These are phyloP conservation scores for Nettapus auritus DNA, from an alignment of 2,113 vertebrate species.

Conservation along the genomic window DNA sequence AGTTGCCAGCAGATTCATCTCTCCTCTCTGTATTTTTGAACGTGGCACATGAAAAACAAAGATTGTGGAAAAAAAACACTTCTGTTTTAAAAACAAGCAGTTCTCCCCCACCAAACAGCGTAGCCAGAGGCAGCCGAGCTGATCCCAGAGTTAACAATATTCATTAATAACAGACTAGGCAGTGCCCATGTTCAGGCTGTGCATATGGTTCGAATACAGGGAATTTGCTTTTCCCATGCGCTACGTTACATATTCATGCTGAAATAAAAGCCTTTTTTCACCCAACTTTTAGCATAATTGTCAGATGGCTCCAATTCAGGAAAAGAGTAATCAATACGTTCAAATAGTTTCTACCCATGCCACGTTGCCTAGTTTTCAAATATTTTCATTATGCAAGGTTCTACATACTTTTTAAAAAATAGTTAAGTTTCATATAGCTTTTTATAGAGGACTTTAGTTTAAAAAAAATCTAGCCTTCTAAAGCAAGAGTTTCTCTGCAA, in stretches of 20 bases:
- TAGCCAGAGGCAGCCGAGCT: not conserved
- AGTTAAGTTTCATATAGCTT: not conserved
- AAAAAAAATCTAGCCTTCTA: not conserved
- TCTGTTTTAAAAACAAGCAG: not conserved
- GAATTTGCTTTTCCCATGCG: slow-evolving; percentile 39
- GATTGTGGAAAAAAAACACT: not conserved
- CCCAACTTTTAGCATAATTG: not conserved
- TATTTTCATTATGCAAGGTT: slow-evolving; percentile 22
- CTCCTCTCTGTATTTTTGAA: not conserved
- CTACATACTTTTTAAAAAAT: not conserved
- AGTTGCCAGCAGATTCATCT: not conserved
- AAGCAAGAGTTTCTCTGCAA: slow-evolving; percentile 3
- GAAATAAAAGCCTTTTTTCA: slow-evolving; percentile 27
- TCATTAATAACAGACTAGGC: slow-evolving; percentile 39
- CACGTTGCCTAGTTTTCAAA: not conserved
- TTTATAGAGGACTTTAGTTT: slow-evolving; percentile 1
- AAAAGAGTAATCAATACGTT: slow-evolving; percentile 28
- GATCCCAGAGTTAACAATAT: not conserved
- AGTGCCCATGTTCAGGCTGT: not conserved
- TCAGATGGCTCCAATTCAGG: slow-evolving; percentile 55
- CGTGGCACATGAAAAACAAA: accelerated
- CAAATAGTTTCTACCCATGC: not conserved
- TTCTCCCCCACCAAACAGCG: not conserved
- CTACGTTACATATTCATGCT: slow-evolving; percentile 22
- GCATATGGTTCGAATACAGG: slow-evolving; percentile 53